Evolutionary conservation across 2,113 vertebrate genomes (phyloP).

Genomic region (Engystomops pustulosus): DNA sequence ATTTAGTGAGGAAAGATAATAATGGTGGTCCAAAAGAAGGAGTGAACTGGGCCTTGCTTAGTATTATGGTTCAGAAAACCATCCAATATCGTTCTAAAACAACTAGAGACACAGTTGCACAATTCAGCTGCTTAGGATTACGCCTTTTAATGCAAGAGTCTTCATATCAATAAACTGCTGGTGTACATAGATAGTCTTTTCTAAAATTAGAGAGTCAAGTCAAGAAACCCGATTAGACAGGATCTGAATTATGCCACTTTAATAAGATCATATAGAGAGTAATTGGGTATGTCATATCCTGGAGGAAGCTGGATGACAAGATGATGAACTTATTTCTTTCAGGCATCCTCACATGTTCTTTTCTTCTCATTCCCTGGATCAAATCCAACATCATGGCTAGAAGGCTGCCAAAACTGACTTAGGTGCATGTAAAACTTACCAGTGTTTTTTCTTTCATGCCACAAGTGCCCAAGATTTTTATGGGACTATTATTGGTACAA

Average conservation of each 20-base stretch:
- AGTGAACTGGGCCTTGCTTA: no score
- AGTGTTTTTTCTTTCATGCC: slow-evolving; percentile 50
- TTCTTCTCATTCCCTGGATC: slow-evolving; percentile 18
- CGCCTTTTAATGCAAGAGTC: neutral
- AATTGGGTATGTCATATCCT: slow-evolving; percentile 14
- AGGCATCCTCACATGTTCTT: slow-evolving; percentile 27
- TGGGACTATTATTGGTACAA: slow-evolving; percentile 57
- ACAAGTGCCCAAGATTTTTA: slow-evolving; percentile 44
- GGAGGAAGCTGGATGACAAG: slow-evolving; percentile 34
- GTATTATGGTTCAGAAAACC: no score
- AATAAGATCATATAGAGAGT: slow-evolving; percentile 15
- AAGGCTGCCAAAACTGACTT: slow-evolving; percentile 25
- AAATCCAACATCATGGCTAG: slow-evolving; percentile 26
- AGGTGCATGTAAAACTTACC: slow-evolving; percentile 1
- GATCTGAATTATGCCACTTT: neutral
- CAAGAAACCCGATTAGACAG: neutral
- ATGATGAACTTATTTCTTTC: slow-evolving; percentile 5
- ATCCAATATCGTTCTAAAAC: no score
- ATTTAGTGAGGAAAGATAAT: no score
- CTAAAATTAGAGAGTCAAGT: slow-evolving; percentile 12
- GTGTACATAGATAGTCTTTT: neutral
- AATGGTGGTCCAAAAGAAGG: no score
- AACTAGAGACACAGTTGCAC: neutral
- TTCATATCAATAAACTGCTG: neutral
- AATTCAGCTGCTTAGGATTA: neutral